phyloP scores from a whole-genome alignment of 2,797 vertebrate species.

The Leptoclinus maculatus region DNA sequence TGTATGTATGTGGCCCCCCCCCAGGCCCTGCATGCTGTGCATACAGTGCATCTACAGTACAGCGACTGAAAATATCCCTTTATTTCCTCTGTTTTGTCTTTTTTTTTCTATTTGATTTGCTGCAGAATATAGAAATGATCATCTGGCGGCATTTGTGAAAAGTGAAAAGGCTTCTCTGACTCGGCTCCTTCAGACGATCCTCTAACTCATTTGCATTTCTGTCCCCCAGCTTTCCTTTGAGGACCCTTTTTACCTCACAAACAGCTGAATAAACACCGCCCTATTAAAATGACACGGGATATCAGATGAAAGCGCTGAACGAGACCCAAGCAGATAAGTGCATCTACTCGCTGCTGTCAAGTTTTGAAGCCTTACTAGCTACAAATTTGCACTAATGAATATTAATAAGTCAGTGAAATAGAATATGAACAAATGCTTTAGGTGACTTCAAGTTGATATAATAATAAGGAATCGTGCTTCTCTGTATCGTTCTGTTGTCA shows the following conservation, averaged over 20 bases:
- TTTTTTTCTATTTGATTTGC: no score
- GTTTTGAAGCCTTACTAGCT: constrained; percentile 45
- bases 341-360: constrained; percentile 28
- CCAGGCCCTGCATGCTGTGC: no score
- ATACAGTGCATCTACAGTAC: no score
- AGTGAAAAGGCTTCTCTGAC: constrained; percentile 19
- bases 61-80: no score
- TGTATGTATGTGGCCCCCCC: no score
- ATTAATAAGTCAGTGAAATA: constrained; percentile 48
- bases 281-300: constrained; percentile 54
- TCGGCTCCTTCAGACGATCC: background rate
- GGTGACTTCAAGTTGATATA: constrained; percentile 14
- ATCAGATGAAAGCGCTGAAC: constrained; percentile 51
- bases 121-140: background rate
- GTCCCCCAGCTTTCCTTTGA: constrained; percentile 50
- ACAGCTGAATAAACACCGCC: constrained; percentile 2
- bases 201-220: constrained; percentile 42
- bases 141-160: constrained; percentile 11
- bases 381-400: constrained; percentile 62
- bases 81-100: no score
- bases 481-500: background rate
- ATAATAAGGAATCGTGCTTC: background rate
- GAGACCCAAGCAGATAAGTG: constrained; percentile 20
- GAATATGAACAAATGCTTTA: constrained; percentile 22
- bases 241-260: constrained; percentile 20